A percentile compares a stretch with the other conserved stretches of the same genome.
Conservation (phyloP, 2,888 invertebrate species). For the Gortyna flavago region DNA sequence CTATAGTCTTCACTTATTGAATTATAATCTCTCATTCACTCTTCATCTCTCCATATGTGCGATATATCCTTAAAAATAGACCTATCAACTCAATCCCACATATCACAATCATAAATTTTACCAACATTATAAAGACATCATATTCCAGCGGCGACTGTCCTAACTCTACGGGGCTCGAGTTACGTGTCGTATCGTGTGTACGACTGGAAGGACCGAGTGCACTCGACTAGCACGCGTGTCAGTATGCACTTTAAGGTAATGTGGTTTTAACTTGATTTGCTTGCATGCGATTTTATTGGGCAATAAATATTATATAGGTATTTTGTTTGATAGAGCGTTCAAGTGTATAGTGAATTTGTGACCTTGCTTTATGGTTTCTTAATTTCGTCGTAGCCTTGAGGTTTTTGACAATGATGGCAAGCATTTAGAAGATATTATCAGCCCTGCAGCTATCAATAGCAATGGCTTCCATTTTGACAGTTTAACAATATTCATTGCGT, state of each 20-base stretch:
- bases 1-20: not conserved
- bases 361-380: not conserved
- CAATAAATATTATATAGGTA: conserved; percentile 13
- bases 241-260: conserved; percentile 96
- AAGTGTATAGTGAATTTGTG: not conserved
- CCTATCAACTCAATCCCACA: not conserved
- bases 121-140: conserved; percentile 34
- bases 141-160: conserved; percentile 94
- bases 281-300: conserved; percentile 34
- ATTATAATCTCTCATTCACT: not conserved
- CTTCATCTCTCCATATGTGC: not conserved
- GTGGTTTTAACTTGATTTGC: conserved; percentile 46
- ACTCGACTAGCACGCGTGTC: conserved; percentile 95
- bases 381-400: not conserved
- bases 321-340: not conserved
- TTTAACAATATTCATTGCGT: no score
- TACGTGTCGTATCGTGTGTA: conserved; percentile 98
- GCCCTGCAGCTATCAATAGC: no score
- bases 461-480: no score
- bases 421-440: not conserved
- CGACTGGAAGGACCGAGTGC: conserved; percentile 97
- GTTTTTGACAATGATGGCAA: not conserved
- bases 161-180: conserved; percentile 97
- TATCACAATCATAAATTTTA: conserved; percentile 69
- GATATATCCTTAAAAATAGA: not conserved